A percentile compares a stretch with the other conserved stretches of the same genome.
Evolutionary conservation across 2,888 invertebrate species (phyloP).

Genomic region (Platypus cylindrus): DNA sequence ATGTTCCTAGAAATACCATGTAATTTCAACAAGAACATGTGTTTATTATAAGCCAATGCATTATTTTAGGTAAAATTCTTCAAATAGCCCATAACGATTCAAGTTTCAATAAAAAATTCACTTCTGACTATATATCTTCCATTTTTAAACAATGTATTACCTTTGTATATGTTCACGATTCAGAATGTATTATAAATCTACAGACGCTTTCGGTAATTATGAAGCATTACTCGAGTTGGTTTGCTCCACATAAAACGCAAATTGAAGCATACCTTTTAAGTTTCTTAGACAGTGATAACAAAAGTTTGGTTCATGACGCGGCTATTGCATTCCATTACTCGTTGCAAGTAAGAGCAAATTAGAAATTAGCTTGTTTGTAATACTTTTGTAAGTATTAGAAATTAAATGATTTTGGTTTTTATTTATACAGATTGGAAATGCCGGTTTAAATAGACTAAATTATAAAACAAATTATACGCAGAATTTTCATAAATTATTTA

Average conservation of each 20-base stretch:
- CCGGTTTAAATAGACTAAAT: conserved; percentile 19
- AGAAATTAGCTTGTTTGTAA: neutral
- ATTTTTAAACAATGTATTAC: conserved; percentile 20
- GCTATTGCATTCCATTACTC: conserved; percentile 18
- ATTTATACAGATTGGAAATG: conserved; percentile 18
- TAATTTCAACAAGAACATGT: too few species aligned
- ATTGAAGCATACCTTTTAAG: conserved; percentile 17
- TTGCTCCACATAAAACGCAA: conserved; percentile 16
- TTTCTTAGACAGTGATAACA: conserved; percentile 16
- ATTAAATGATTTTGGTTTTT: conserved; percentile 1
- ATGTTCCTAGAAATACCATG: too few species aligned
- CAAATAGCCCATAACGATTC: conserved; percentile 16
- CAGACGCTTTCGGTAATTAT: conserved; percentile 16
- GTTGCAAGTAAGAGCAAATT: conserved; percentile 20
- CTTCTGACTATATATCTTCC: conserved; percentile 19
- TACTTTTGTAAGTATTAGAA: too few species aligned
- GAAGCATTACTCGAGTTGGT: conserved; percentile 19
- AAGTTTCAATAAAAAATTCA: conserved; percentile 20
- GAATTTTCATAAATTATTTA: conserved; percentile 18
- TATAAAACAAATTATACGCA: conserved; percentile 18
- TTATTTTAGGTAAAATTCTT: conserved; percentile 15
- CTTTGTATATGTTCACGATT: conserved; percentile 8
- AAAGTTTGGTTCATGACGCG: conserved; percentile 16
- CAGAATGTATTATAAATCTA: conserved; percentile 16
- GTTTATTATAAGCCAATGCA: neutral